These are phyloP conservation scores for Ciconia maguari DNA, from an alignment of 2,113 vertebrate genomes.

Conservation along the genomic window DNA sequence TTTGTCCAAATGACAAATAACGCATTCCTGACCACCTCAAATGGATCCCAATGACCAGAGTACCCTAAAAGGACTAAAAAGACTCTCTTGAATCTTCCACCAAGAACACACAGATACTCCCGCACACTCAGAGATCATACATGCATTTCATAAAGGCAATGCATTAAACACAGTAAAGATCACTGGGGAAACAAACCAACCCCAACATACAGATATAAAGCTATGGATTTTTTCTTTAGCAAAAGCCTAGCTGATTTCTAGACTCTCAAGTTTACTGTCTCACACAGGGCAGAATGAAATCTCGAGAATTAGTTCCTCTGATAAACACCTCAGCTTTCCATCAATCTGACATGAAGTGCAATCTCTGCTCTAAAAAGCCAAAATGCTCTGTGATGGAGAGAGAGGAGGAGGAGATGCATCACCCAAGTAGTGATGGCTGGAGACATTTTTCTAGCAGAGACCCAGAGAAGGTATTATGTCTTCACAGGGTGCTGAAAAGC, in stretches of 20 bases:
- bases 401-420: background rate
- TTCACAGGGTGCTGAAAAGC: background rate
- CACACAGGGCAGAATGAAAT: background rate
- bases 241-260: background rate
- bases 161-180: background rate
- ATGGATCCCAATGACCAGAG: background rate
- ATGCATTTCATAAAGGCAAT: background rate
- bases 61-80: background rate
- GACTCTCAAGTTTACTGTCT: background rate
- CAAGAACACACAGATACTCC: background rate
- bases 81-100: background rate
- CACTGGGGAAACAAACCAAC: background rate
- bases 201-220: background rate
- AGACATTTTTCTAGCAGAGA: background rate
- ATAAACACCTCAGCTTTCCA: slow-evolving; percentile 23
- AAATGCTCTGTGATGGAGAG: background rate
- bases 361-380: background rate
- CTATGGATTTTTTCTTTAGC: background rate
- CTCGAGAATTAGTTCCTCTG: background rate
- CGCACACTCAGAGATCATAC: accelerated
- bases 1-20: background rate
- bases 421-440: background rate
- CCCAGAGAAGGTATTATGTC: background rate
- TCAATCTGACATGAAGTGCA: slow-evolving; percentile 7
- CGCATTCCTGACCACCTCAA: background rate